These are phyloP conservation scores for Drosophila tsacasi DNA, from an alignment of 1,140 invertebrate species.

Conservation along the genomic window DNA sequence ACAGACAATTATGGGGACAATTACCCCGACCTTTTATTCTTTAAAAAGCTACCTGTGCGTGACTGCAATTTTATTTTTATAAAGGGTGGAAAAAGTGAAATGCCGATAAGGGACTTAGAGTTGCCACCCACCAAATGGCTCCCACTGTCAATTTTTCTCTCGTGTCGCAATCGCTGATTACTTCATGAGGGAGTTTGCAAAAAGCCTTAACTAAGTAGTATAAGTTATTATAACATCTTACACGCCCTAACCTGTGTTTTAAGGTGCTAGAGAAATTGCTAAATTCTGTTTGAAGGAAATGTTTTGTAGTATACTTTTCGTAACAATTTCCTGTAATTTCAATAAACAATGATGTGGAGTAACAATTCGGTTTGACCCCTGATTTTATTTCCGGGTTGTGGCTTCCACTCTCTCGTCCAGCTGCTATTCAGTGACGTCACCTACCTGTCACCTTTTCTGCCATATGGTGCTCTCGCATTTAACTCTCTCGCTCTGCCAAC, in stretches of 20 bases:
- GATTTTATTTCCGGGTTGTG: not conserved
- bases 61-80: not conserved
- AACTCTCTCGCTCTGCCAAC: conserved; percentile 12
- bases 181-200: too few relatives aligned
- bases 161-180: not conserved
- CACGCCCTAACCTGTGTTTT: not conserved
- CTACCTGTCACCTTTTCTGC: conserved; percentile 1
- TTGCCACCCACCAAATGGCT: not conserved
- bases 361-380: not conserved
- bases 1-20: conserved; percentile 7
- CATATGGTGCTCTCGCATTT: conserved; percentile 8
- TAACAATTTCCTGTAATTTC: too few relatives aligned
- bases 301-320: not conserved
- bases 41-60: conserved; percentile 10
- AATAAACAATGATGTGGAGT: not conserved
- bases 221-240: not conserved
- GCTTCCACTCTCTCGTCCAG: not conserved
- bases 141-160: not conserved
- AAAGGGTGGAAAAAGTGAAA: conserved; percentile 9
- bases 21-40: not conserved
- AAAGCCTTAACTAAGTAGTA: not conserved
- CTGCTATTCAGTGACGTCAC: conserved; percentile 11
- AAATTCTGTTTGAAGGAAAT: not conserved
- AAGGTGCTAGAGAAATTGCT: not conserved
- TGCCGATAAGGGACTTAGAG: not conserved